A percentile compares a stretch with the other conserved stretches of the same genome.
Evolutionary conservation across 1,140 invertebrate genomes (phyloP).

Genomic region (Gryllus bimaculatus): DNA sequence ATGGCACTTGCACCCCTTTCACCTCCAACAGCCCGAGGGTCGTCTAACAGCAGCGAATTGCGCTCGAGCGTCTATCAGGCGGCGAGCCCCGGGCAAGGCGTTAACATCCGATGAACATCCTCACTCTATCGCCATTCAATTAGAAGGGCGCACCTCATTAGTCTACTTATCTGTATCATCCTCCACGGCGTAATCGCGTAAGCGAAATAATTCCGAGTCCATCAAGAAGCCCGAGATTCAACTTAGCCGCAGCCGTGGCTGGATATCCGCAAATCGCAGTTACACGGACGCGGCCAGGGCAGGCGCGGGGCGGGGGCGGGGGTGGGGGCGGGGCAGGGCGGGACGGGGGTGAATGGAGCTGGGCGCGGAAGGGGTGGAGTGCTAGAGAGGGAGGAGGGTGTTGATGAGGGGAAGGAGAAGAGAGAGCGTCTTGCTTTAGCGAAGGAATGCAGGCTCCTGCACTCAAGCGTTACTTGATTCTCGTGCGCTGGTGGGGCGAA

Average conservation of each 20-base stretch:
- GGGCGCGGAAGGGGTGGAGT: too few relatives aligned
- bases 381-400: too few relatives aligned
- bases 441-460: too few relatives aligned
- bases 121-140: conserved; percentile 1
- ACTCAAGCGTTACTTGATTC: too few relatives aligned
- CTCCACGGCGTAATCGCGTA: background rate
- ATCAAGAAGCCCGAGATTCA: background rate
- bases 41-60: too few relatives aligned
- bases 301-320: too few relatives aligned
- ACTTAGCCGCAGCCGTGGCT: background rate
- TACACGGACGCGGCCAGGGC: background rate
- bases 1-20: too few relatives aligned
- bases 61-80: too few relatives aligned
- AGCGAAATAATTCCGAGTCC: conserved; percentile 3
- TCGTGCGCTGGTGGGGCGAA: too few relatives aligned
- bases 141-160: background rate
- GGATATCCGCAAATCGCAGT: conserved; percentile 3
- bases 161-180: background rate
- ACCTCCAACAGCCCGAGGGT: too few relatives aligned
- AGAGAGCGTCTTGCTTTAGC: background rate
- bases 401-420: background rate
- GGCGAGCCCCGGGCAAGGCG: background rate
- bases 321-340: too few relatives aligned
- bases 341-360: too few relatives aligned
- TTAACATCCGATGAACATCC: background rate